Base-by-base conservation (phyloP, 1,140 invertebrate genomes). In the Hormaphis cornu region DNA sequence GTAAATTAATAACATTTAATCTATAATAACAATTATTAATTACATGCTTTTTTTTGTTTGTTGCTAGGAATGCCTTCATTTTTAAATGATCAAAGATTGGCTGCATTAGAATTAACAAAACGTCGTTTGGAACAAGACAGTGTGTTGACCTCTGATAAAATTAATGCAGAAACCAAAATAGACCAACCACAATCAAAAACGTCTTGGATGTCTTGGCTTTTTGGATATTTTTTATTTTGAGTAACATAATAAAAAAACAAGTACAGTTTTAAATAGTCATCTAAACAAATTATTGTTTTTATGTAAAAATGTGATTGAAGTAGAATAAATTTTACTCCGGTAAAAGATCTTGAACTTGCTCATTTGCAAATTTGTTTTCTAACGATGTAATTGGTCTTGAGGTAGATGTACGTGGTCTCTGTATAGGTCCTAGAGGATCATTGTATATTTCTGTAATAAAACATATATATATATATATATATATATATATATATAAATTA, bases 321-420 rank as follows among this genome's bases (percentile, higher is more conserved):
- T 9, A 33, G 9, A 33, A 6, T 33, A 33, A 6, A 33, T 33
- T 33, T 24, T 48, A 66, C 50, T 66, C 61, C n/a, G 61, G 61
- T 42, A 93, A 78, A 76, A 91, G 90, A 73, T 90, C 88, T 8
- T 88, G 88, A 20, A 92, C 80, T 78, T 90, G 86, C 77, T 89
- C 88, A 76, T 90, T 86, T 42, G 82, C 88, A 79, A 92, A 91
- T 72, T 90, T 88, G 69, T 91, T 89, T 61, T 89, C 88, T 33
- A 81, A 74, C 63, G 81, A 81, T 75, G 82, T 84, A 40, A 74
- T 74, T 18, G 72, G 56, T 28, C 71, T 72, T 35, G 82, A 82
- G 33, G 80, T 81, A 37, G 85, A 87, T 16, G 91, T 94, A 77
- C 88, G 88, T 2, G 91, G 91, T 70, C 91, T 80, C 63, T 84